phyloP scores from a whole-genome alignment of 1,140 invertebrate species.

The Coelopa frigida region DNA sequence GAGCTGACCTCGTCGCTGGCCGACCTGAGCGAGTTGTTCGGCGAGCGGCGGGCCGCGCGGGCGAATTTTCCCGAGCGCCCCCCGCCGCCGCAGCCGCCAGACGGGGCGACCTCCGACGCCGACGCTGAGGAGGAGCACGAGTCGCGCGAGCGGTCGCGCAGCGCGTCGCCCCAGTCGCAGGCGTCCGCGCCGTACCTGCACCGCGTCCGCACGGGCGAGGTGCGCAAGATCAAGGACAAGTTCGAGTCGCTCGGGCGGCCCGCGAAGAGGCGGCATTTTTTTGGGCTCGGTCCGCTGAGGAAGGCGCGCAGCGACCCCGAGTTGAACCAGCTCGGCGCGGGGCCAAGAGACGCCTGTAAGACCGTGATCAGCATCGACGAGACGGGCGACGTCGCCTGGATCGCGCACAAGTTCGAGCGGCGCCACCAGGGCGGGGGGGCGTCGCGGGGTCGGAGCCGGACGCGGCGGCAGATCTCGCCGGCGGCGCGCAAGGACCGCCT shows the following conservation, averaged over 20 bases:
- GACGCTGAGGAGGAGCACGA: neutral
- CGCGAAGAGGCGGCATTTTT: conserved; percentile 35
- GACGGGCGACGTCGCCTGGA: conserved; percentile 54
- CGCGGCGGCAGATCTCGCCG: conserved; percentile 52
- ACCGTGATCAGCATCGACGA: conserved; percentile 50
- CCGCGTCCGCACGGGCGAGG: conserved; percentile 65
- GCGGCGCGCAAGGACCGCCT: conserved; percentile 62
- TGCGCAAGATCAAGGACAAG: conserved; percentile 61
- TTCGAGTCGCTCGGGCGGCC: conserved; percentile 59
- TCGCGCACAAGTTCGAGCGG: conserved; percentile 55
- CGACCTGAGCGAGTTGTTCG: conserved; percentile 70
- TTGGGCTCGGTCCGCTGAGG: conserved; percentile 48
- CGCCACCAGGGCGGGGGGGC: conserved; percentile 21
- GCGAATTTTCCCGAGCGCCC: conserved; percentile 43
- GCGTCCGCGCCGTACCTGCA: conserved; percentile 53
- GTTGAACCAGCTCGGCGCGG: conserved; percentile 45
- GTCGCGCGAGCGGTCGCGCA: conserved; percentile 49
- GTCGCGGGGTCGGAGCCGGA: conserved; percentile 46
- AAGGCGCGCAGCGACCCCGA: conserved; percentile 70
- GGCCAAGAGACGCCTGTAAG: conserved; percentile 49
- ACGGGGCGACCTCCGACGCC: conserved; percentile 12
- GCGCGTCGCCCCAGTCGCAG: conserved; percentile 52
- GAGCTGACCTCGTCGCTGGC: conserved; percentile 57
- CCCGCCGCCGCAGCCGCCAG: conserved; percentile 34
- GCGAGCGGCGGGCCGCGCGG: conserved; percentile 52